A percentile compares a stretch with the other conserved stretches of the same genome.
phyloP scores from a whole-genome alignment of 2,113 vertebrate species.

The Chaetodon auriga region DNA sequence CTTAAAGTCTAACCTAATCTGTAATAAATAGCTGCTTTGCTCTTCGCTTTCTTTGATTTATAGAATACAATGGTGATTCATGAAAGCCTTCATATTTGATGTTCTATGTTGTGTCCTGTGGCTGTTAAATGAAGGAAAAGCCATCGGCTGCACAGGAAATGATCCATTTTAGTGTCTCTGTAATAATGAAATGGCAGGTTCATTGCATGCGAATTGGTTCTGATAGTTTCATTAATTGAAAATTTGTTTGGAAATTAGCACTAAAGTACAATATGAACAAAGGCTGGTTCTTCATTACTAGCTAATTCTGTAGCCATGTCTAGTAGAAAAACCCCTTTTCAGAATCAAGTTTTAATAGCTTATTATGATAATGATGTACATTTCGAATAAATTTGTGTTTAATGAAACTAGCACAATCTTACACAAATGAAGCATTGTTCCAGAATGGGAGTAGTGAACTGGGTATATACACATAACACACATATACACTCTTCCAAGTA shows the following conservation, averaged over 20 bases:
- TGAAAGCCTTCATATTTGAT: background rate
- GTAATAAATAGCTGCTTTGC: slow-evolving; percentile 32
- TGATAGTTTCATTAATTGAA: background rate
- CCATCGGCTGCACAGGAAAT: background rate
- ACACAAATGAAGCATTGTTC: too few relatives aligned
- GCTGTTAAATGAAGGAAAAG: slow-evolving; percentile 2
- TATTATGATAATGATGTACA: background rate
- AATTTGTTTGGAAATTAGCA: background rate
- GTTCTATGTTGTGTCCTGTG: background rate
- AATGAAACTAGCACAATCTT: background rate
- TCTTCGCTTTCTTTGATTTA: background rate
- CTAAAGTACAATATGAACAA: background rate
- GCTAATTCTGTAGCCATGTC: background rate
- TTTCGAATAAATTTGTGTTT: background rate
- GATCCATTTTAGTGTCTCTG: background rate
- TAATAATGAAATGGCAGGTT: slow-evolving; percentile 7
- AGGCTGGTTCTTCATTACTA: background rate
- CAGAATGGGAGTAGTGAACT: background rate
- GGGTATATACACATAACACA: too few relatives aligned
- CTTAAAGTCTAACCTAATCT: slow-evolving; percentile 17
- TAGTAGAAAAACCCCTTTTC: background rate
- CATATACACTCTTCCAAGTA: background rate
- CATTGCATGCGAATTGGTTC: background rate
- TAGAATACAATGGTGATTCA: slow-evolving; percentile 9
- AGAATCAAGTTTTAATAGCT: background rate